These are phyloP conservation scores for Beaufortia kweichowensis DNA, from an alignment of 2,113 vertebrate species.

Conservation along the genomic window DNA sequence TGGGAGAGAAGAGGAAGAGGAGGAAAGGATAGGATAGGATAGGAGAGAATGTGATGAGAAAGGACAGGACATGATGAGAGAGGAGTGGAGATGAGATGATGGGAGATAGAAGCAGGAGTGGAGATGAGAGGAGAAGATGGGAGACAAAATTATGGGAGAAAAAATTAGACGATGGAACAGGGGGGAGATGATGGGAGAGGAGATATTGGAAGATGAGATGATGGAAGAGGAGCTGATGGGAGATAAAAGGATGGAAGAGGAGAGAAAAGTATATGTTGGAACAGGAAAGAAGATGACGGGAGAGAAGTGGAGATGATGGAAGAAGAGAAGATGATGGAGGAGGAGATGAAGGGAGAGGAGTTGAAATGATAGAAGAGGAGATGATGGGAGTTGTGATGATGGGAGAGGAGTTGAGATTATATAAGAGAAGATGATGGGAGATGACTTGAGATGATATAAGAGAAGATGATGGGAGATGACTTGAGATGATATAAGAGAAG, in stretches of 20 bases:
- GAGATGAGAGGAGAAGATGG: neutral
- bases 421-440: too few relatives aligned
- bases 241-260: neutral
- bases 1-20: too few relatives aligned
- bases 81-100: neutral
- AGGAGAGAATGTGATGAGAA: neutral
- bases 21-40: too few relatives aligned
- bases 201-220: neutral
- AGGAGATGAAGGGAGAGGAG: too few relatives aligned
- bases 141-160: too few relatives aligned
- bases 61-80: too few relatives aligned
- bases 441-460: too few relatives aligned
- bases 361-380: neutral
- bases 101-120: neutral
- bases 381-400: neutral
- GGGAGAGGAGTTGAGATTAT: neutral
- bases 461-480: neutral
- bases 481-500: neutral
- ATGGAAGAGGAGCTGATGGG: neutral
- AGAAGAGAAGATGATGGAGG: neutral
- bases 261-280: neutral
- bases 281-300: neutral
- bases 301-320: too few relatives aligned
- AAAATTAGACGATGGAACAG: too few relatives aligned
- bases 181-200: too few relatives aligned